Percentiles rank a stretch among this genome's conserved stretches.
Evolutionary conservation across 2,888 invertebrate species (phyloP).

Genomic region (Antheraea yamamai): DNA sequence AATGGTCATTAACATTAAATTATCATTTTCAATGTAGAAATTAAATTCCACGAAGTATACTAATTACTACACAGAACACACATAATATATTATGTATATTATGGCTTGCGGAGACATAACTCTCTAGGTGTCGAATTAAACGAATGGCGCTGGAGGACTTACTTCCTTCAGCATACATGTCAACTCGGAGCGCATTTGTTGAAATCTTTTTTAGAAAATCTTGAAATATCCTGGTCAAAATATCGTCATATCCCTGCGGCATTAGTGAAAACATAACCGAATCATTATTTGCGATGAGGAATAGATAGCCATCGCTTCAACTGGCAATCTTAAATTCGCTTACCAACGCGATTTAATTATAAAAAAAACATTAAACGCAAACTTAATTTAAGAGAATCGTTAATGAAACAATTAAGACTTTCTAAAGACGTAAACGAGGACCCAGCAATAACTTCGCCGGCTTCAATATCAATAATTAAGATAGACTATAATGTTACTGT

Average conservation of each 20-base stretch:
- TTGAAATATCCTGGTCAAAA: background rate
- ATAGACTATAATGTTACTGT: background rate
- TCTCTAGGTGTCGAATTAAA: too few species aligned
- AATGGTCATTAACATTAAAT: too few species aligned
- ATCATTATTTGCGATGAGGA: background rate
- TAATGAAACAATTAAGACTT: slow-evolving; percentile 1
- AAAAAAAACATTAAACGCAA: background rate
- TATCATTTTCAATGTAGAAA: too few species aligned
- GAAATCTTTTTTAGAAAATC: too few species aligned
- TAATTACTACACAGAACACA: too few species aligned
- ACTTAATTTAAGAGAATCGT: background rate
- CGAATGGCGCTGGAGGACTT: too few species aligned
- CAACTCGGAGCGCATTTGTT: too few species aligned
- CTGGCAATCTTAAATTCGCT: background rate
- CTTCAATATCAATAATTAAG: background rate
- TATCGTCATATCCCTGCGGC: background rate
- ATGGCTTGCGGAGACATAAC: too few species aligned
- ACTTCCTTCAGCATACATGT: too few species aligned
- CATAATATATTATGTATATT: too few species aligned
- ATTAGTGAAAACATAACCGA: background rate
- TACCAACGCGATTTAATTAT: background rate
- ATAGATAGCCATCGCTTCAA: background rate
- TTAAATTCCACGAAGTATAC: too few species aligned
- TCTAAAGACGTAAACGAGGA: slow-evolving; percentile 1
- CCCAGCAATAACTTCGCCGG: background rate